Conservation (phyloP, 2,888 invertebrate species). For the Scaeva pyrastri region DNA sequence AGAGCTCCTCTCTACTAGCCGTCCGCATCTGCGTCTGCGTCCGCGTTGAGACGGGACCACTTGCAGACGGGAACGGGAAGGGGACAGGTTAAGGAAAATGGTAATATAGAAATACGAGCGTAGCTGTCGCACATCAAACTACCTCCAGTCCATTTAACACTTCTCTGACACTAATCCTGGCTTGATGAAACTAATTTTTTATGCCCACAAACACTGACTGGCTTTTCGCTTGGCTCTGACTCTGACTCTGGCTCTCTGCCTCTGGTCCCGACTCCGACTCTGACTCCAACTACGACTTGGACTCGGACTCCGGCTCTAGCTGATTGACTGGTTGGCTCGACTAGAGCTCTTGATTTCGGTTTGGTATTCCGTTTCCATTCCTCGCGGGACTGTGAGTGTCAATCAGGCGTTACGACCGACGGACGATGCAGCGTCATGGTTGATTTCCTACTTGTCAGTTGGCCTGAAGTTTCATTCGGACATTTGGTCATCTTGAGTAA, state of each 20-base stretch:
- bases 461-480: constrained; percentile 72
- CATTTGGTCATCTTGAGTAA: constrained; percentile 71
- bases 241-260: background rate
- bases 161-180: constrained; percentile 84
- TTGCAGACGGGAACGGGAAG: constrained; percentile 12
- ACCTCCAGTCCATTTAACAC: constrained; percentile 84
- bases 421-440: constrained; percentile 82
- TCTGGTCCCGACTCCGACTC: background rate
- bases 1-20: constrained; percentile 50
- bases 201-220: constrained; percentile 75
- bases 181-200: constrained; percentile 84
- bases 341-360: constrained; percentile 24
- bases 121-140: constrained; percentile 75
- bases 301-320: background rate
- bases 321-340: constrained; percentile 55
- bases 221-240: constrained; percentile 41
- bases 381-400: constrained; percentile 62
- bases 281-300: background rate
- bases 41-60: constrained; percentile 14
- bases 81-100: constrained; percentile 43
- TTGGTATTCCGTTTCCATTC: constrained; percentile 48
- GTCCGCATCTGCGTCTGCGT: background rate
- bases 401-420: constrained; percentile 76
- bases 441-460: constrained; percentile 83
- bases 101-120: constrained; percentile 75